phyloP scores from a whole-genome alignment of 2,113 vertebrate species.

The Halichoeres trimaculatus region DNA sequence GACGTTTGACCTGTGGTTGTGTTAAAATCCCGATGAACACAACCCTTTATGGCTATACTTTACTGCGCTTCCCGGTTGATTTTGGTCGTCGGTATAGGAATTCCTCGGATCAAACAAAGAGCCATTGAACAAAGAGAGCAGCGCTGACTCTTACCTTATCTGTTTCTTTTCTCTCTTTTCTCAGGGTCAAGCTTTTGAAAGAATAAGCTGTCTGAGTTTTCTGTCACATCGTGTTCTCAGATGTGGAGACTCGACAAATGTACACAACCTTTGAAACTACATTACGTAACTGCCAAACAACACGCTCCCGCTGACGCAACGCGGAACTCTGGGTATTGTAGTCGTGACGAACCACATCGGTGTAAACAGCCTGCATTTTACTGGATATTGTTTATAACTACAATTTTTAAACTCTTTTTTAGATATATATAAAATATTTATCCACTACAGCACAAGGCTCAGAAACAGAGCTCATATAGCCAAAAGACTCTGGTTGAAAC shows the following conservation, averaged over 20 bases:
- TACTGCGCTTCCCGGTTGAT: not conserved
- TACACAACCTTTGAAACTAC: slow-evolving; percentile 62
- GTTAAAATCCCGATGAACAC: not conserved
- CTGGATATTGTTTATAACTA: too few relatives aligned
- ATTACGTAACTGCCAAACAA: slow-evolving; percentile 37
- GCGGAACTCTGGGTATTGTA: slow-evolving; percentile 62
- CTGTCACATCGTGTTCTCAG: slow-evolving; percentile 19
- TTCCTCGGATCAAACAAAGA: not conserved
- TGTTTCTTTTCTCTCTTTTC: not conserved
- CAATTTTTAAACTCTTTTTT: too few relatives aligned
- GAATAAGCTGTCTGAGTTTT: not conserved
- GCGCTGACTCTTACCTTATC: slow-evolving; percentile 18
- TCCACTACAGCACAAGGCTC: too few relatives aligned
- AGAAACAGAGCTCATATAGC: too few relatives aligned
- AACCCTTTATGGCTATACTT: not conserved
- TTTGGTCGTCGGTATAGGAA: not conserved
- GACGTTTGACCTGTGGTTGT: not conserved
- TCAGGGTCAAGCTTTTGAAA: not conserved
- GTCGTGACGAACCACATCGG: too few relatives aligned
- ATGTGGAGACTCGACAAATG: slow-evolving; percentile 1
- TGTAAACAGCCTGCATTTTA: too few relatives aligned
- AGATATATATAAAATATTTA: too few relatives aligned
- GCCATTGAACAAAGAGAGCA: not conserved
- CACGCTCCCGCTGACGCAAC: not conserved
- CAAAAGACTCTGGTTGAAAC: too few relatives aligned